phyloP scores from a whole-genome alignment of 1,140 invertebrate genomes.

The Cotesia chilonis region DNA sequence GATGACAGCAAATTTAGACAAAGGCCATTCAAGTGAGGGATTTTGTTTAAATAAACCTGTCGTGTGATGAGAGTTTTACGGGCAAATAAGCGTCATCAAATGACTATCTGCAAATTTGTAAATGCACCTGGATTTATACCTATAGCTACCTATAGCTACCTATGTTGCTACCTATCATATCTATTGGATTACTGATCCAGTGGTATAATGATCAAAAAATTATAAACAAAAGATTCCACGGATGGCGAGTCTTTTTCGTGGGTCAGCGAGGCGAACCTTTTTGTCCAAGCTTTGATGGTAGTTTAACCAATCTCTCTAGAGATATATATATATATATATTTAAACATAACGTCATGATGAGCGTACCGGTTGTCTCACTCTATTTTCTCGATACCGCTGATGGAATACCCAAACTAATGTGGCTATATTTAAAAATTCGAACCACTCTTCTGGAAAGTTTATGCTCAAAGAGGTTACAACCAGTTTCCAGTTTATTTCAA shows the following conservation, averaged over 20 bases:
- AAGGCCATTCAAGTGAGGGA: not conserved
- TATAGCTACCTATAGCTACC: too few species aligned
- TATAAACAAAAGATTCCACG: slow-evolving; percentile 68
- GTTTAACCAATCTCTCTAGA: slow-evolving; percentile 24
- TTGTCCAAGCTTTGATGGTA: slow-evolving; percentile 61
- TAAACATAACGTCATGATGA: too few species aligned
- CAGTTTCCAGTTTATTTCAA: too few species aligned
- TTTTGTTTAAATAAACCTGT: not conserved
- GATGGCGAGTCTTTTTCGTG: slow-evolving; percentile 66
- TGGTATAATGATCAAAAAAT: slow-evolving; percentile 65
- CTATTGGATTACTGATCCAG: slow-evolving; percentile 60
- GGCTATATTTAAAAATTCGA: slow-evolving; percentile 66
- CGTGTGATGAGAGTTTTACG: not conserved
- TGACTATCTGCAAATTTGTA: slow-evolving; percentile 50
- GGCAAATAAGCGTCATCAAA: not conserved
- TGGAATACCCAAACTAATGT: slow-evolving; percentile 56
- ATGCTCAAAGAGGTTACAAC: slow-evolving; percentile 58
- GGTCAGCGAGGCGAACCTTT: slow-evolving; percentile 64
- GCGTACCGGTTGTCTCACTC: not conserved
- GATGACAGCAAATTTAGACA: too few species aligned
- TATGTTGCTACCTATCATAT: slow-evolving; percentile 26
- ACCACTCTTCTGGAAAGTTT: slow-evolving; percentile 64
- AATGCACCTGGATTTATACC: slow-evolving; percentile 41
- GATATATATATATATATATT: too few species aligned
- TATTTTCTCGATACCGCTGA: slow-evolving; percentile 44